phyloP scores from a whole-genome alignment of 2,113 vertebrate species.

The Procavia capensis region DNA sequence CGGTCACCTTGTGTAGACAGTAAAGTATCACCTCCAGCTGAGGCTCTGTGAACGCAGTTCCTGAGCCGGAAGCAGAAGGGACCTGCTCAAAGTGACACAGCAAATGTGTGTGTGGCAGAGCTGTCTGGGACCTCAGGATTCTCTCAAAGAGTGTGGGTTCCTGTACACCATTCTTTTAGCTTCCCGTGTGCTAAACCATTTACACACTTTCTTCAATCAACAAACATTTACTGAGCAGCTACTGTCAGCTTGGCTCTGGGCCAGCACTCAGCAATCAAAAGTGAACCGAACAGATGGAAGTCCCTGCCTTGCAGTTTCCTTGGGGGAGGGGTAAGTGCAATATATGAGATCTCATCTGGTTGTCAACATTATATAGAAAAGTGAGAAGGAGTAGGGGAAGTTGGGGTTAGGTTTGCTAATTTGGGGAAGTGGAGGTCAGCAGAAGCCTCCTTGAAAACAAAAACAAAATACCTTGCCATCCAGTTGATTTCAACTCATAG shows the following conservation, averaged over 20 bases:
- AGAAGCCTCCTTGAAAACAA: not conserved
- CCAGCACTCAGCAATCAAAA: not conserved
- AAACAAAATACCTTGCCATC: no score
- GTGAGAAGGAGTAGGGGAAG: not conserved
- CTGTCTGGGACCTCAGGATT: not conserved
- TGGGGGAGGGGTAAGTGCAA: not conserved
- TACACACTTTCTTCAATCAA: not conserved
- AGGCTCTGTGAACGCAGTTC: not conserved
- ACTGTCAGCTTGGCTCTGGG: not conserved
- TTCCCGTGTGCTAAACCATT: not conserved
- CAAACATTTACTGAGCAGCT: not conserved
- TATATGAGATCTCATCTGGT: not conserved
- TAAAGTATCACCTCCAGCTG: not conserved
- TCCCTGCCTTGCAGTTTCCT: not conserved
- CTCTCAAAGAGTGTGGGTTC: not conserved
- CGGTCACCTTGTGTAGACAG: not conserved
- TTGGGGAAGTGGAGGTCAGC: not conserved
- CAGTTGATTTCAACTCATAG: no score
- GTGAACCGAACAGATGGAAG: not conserved
- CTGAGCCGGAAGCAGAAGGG: not conserved
- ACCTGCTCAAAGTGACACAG: not conserved
- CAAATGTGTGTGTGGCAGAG: not conserved
- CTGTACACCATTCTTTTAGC: not conserved
- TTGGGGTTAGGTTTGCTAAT: not conserved
- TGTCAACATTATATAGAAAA: not conserved